These are phyloP conservation scores for Drosophila bipectinata DNA, from an alignment of 1,140 invertebrate species.

Conservation along the genomic window DNA sequence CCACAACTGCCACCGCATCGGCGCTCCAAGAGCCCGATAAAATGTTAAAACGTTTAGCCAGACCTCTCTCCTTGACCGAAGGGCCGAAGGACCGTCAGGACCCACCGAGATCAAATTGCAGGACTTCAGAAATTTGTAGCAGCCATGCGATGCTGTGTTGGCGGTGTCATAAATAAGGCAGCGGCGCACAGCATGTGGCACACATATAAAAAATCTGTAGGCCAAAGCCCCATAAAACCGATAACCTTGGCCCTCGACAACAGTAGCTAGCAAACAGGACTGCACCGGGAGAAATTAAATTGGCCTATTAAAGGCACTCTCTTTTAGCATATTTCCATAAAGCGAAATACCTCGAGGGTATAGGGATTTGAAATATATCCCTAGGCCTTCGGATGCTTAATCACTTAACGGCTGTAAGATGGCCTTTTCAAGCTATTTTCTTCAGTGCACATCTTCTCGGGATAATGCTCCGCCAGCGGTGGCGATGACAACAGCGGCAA, in stretches of 20 bases:
- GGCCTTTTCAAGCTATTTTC: not conserved
- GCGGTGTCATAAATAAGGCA: slow-evolving; percentile 55
- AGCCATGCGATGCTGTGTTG: slow-evolving; percentile 30
- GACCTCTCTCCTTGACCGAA: slow-evolving; percentile 28
- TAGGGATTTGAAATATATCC: not conserved
- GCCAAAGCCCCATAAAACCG: slow-evolving; percentile 73
- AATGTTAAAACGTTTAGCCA: slow-evolving; percentile 61
- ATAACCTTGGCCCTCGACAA: slow-evolving; percentile 68
- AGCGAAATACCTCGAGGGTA: not conserved
- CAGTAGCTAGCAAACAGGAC: slow-evolving; percentile 16
- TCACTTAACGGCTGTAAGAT: not conserved
- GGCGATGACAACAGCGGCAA: slow-evolving; percentile 65
- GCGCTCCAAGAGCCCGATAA: slow-evolving; percentile 36
- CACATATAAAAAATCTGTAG: slow-evolving; percentile 68
- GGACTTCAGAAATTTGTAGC: slow-evolving; percentile 44
- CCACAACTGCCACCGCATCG: slow-evolving; percentile 12
- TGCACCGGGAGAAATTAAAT: slow-evolving; percentile 10
- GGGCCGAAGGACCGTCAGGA: not conserved
- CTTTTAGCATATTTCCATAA: not conserved
- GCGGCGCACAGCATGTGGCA: slow-evolving; percentile 59
- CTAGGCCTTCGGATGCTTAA: not conserved
- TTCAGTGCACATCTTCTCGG: slow-evolving; percentile 9
- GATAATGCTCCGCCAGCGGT: slow-evolving; percentile 33
- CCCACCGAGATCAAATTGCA: slow-evolving; percentile 34
- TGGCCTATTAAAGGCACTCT: not conserved